Conservation (phyloP, 1,140 invertebrate genomes). For the Macrotrachela quadricornifera region DNA sequence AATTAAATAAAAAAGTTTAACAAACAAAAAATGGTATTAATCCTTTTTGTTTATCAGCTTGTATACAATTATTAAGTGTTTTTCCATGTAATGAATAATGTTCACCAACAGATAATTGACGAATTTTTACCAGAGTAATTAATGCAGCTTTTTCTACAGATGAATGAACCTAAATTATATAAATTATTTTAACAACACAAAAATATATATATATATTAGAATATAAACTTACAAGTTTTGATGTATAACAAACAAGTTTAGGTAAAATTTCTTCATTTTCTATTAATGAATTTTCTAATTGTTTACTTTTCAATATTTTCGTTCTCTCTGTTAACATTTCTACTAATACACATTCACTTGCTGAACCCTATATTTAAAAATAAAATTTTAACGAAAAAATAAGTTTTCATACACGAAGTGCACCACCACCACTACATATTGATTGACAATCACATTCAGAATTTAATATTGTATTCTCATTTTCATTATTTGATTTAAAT, state of each 20-base stretch:
- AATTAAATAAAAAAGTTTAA: too few species aligned
- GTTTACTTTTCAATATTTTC: too few species aligned
- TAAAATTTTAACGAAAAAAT: too few species aligned
- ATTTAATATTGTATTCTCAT: too few species aligned
- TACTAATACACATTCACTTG: background rate
- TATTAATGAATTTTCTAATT: slow-evolving; percentile 10
- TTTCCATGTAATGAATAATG: slow-evolving; percentile 67
- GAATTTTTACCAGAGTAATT: slow-evolving; percentile 88
- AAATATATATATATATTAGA: too few species aligned
- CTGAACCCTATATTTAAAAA: background rate
- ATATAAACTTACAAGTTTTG: slow-evolving; percentile 37
- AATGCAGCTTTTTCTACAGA: slow-evolving; percentile 97
- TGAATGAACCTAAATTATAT: slow-evolving; percentile 86
- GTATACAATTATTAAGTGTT: slow-evolving; percentile 52
- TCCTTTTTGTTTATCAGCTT: slow-evolving; percentile 37
- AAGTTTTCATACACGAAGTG: too few species aligned
- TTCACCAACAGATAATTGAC: slow-evolving; percentile 85
- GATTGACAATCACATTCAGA: too few species aligned
- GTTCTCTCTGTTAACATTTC: too few species aligned
- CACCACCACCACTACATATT: too few species aligned
- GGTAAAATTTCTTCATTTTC: slow-evolving; percentile 80
- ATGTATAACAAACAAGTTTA: slow-evolving; percentile 71
- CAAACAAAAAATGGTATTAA: slow-evolving; percentile 90
- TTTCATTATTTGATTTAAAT: too few species aligned
- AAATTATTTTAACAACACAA: too few species aligned